These are phyloP conservation scores for Petaurus breviceps DNA, from an alignment of 2,113 vertebrate species.

Conservation along the genomic window DNA sequence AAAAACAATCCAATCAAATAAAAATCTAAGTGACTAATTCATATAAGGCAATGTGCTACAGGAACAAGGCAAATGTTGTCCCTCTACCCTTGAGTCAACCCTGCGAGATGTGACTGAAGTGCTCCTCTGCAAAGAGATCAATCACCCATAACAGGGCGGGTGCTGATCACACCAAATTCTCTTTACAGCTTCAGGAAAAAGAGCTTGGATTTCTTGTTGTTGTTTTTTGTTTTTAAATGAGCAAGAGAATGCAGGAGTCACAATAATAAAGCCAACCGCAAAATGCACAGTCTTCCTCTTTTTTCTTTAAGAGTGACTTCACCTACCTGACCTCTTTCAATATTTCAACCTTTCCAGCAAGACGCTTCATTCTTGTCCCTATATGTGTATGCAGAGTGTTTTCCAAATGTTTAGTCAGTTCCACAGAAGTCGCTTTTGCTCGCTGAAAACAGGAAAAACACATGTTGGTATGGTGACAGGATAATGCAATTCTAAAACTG, in stretches of 20 bases:
- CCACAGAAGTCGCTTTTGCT: constrained; percentile 78
- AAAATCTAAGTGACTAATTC: not conserved
- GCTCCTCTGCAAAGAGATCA: not conserved
- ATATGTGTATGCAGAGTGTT: constrained; percentile 66
- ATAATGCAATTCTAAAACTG: not conserved
- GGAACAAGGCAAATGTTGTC: not conserved
- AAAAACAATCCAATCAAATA: not conserved
- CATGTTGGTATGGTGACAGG: not conserved
- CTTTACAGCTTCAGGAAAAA: not conserved
- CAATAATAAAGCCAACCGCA: constrained; percentile 47
- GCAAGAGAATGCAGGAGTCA: not conserved
- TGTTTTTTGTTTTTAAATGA: not conserved
- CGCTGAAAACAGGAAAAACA: constrained; percentile 78
- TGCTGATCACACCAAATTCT: not conserved
- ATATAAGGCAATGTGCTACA: not conserved
- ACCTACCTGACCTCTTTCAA: constrained; percentile 80
- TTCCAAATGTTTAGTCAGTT: constrained; percentile 76
- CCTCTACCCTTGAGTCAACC: not conserved
- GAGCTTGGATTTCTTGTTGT: too few species aligned
- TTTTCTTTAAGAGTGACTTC: constrained; percentile 33
- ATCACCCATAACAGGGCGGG: not conserved
- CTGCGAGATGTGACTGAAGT: not conserved
- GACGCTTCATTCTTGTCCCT: constrained; percentile 75
- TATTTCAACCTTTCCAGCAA: constrained; percentile 81
- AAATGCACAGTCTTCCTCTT: constrained; percentile 30